Evolutionary conservation across 37 sponge, comb jelly and placozoan genomes (phyloP), one percentile per base, ranked within the genome.

Genomic region (Eunapius fragilis): DNA sequence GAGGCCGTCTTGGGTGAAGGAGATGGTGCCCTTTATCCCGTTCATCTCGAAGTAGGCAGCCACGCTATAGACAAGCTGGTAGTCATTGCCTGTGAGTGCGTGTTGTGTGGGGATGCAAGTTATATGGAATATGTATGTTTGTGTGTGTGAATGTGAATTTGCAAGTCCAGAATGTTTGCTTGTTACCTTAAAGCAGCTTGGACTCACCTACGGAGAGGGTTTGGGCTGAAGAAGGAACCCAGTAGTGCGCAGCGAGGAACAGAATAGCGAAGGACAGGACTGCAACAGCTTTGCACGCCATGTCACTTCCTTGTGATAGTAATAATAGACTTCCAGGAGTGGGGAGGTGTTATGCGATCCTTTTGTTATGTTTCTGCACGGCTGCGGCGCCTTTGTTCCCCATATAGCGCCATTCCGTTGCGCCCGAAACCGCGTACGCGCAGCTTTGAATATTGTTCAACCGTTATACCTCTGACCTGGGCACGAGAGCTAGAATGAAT

Each of bases 31-130:
- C 25, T 48, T 25, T 0, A 92, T 68, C 2, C 92, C 92, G 35
- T 67, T 80, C 81, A 80, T 84, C 69, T 80, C 88, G 80, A 92
- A 87, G 11, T 75, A 49, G 34, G 85, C 85, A 72, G 28, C 58
- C 35, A 84, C 80, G 34, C n/a, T 45, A 30, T 34, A 34, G 22
- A 73, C 12, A 22, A 34, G 31, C 74, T 31, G 74, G 74, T 73
- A 34, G 32, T 73, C 32, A 34, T 4, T 13, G 25, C 31, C 74
- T 34, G 74, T 7, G 10, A 27, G 7, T 11, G 28, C 7, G 72
- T 31, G 72, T 71, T 31, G 72, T 7, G 31, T 30, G 10, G 10
- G 38, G 7, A 23, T 27, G 78, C 12, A 24, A 0, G 74, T 9
- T n/a, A n/a, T n/a, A n/a, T n/a, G n/a, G n/a, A n/a, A 72, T 14